Base-by-base conservation (phyloP, 2,797 vertebrate genomes). In the Anguilla obscura region DNA sequence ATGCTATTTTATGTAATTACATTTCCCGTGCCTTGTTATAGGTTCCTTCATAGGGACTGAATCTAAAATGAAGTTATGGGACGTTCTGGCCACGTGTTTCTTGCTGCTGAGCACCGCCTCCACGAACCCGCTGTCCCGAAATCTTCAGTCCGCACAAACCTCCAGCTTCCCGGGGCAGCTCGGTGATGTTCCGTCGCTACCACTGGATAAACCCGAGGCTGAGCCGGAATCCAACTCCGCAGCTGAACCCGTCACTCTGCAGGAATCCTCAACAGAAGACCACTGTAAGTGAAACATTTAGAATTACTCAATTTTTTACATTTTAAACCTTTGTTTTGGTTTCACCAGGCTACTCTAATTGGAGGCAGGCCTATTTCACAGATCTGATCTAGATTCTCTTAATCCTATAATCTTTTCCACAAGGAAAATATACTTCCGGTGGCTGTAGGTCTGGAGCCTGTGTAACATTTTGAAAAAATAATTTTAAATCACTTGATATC, bases 21-120 rank as follows among this genome's bases (percentile, higher is more conserved):
- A 12, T 24, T 80, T 10, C 36, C 76, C 21, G 8, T 80, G 76
- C 24, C 21, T 88, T 86, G 33, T 91, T 92, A 79, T 94, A 98
- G 98, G 96, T 97, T 97, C 97, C 96, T 93, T 96, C 94, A 97
- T 96, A 96, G 98, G 97, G 97, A 98, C 97, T 96, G 96, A 97
- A 96, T 99, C 97, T 98, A 99, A 99, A 95, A 99, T 99, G 98
- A 99, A 99, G 98, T 98, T 99, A 99, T 99, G 98, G 98, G 98
- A 98, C 97, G 96, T 98, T 96, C 94, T 98, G 96, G 97, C 98
- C 97, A 97, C 96, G 97, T 99, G 97, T 96, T 97, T 99, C 97
- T 98, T 99, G 97, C 98, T 99, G 96, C 97, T 99, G 96, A 98
- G 96, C 96, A 96, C 97, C 89, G 97, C 97, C 93, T 97, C 98